These are phyloP conservation scores for Sylvilagus bachmani DNA, from an alignment of 2,113 vertebrate species.

Conservation along the genomic window DNA sequence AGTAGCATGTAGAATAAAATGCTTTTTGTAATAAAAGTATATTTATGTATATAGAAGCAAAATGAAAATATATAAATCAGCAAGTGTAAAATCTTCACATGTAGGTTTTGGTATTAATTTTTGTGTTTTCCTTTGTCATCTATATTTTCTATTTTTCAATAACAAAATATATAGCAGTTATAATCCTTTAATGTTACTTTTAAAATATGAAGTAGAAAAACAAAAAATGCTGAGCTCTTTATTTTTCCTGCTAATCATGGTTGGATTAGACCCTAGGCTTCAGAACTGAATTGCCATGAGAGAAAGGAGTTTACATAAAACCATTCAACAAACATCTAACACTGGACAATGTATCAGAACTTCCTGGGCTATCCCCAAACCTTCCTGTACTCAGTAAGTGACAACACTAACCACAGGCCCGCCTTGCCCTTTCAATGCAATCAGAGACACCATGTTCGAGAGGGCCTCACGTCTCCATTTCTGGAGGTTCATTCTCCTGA, in stretches of 20 bases:
- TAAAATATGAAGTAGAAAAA: conserved; percentile 2
- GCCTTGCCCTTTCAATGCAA: conserved; percentile 63
- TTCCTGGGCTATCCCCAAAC: conserved; percentile 14
- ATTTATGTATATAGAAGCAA: not conserved
- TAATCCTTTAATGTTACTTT: not conserved
- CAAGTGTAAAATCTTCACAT: not conserved
- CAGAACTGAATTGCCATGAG: not conserved
- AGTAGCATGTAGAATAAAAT: not conserved
- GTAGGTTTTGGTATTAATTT: not conserved
- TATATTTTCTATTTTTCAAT: conserved; percentile 36
- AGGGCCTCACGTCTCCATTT: conserved; percentile 15
- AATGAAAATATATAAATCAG: not conserved
- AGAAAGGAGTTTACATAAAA: not conserved
- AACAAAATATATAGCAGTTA: conserved; percentile 24
- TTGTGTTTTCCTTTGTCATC: conserved; percentile 1
- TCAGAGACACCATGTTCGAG: not conserved
- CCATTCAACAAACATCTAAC: not conserved
- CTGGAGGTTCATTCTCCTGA: conserved; percentile 66
- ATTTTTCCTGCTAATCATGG: not conserved
- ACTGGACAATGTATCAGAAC: not conserved
- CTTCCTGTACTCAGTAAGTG: not conserved
- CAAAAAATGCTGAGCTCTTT: not conserved
- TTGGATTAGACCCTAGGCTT: not conserved
- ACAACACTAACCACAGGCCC: not conserved
- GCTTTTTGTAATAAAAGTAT: conserved; percentile 16